Conservation (phyloP, 2,888 invertebrate species). For the Parasteatoda lunata region DNA sequence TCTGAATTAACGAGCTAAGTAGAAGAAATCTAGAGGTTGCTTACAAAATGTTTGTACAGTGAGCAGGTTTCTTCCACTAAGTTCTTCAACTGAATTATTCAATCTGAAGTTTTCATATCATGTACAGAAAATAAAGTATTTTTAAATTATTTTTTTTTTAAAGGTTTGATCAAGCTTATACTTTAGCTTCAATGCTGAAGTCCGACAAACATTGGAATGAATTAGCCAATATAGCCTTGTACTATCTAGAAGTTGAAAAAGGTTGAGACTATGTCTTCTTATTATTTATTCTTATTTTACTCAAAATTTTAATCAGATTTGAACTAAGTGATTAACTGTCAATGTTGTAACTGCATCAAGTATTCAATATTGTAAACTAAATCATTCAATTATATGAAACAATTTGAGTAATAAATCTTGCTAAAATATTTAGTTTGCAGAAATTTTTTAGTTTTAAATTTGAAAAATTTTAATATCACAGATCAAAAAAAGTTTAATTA, state of each 20-base stretch:
- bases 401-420: background rate
- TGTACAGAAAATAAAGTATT: background rate
- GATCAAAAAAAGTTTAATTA: no score
- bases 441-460: no score
- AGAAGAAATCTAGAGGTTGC: no score
- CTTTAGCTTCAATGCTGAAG: constrained; percentile 39
- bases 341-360: background rate
- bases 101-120: no score
- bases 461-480: no score
- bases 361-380: background rate
- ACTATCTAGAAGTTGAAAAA: constrained; percentile 43
- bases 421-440: no score
- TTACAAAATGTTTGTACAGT: no score
- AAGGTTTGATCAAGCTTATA: constrained; percentile 59
- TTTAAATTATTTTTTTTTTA: background rate
- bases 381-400: background rate
- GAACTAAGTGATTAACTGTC: no score
- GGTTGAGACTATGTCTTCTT: constrained; percentile 2
- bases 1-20: background rate
- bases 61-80: no score
- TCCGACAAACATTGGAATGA: constrained; percentile 46
- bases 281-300: no score
- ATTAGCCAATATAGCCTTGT: constrained; percentile 44
- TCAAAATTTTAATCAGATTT: no score
- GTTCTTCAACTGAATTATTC: no score